These are phyloP conservation scores for Potamarius usumacintae DNA, from an alignment of 2,113 vertebrate genomes.

Conservation along the genomic window DNA sequence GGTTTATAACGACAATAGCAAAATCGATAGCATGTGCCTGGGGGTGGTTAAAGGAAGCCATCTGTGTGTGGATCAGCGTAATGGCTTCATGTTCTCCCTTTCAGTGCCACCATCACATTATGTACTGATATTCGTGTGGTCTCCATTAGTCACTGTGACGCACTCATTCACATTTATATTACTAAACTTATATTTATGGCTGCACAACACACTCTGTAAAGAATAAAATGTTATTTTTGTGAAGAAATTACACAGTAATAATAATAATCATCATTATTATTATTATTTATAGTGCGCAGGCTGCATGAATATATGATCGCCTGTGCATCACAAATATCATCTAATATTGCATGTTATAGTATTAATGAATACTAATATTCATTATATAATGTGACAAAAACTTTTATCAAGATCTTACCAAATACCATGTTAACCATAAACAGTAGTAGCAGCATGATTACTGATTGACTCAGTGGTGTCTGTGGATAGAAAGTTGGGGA, in stretches of 20 bases:
- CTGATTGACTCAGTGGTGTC: background rate
- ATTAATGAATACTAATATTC: background rate
- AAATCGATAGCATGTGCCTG: conserved; percentile 34
- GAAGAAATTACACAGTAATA: background rate
- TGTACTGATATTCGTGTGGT: background rate
- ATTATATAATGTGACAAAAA: background rate
- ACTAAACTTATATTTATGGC: background rate
- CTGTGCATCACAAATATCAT: too few species aligned
- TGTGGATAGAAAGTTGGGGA: background rate
- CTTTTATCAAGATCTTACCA: background rate
- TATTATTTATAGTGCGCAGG: too few species aligned
- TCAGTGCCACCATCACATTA: conserved; percentile 20
- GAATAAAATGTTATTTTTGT: too few species aligned
- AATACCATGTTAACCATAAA: background rate
- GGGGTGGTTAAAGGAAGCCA: conserved; percentile 22
- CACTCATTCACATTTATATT: background rate
- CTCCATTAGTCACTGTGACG: background rate
- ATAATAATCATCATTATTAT: too few species aligned
- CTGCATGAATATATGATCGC: too few species aligned
- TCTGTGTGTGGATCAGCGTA: conserved; percentile 49
- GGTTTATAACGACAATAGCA: background rate
- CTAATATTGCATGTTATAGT: background rate
- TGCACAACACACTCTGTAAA: too few species aligned
- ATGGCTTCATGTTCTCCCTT: conserved; percentile 18
- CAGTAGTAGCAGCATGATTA: background rate